Conservation (phyloP, 2,113 vertebrate species). For the Sorex fumeus region DNA sequence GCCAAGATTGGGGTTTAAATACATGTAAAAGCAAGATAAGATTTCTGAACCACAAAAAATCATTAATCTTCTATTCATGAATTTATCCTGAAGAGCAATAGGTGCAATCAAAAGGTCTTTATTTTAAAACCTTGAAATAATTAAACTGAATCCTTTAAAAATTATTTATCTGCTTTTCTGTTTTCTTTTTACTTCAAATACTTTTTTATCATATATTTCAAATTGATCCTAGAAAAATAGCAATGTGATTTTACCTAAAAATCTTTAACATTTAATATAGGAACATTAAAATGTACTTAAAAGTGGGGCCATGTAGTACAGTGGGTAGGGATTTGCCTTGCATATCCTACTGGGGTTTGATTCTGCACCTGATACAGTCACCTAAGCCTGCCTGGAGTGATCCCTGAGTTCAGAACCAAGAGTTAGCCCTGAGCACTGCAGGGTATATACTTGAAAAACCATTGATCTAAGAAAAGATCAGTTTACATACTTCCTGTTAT, state of each 20-base stretch:
- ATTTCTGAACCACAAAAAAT: slow-evolving; percentile 19
- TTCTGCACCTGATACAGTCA: too few relatives aligned
- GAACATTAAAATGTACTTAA: slow-evolving; percentile 2
- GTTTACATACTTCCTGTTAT: neutral
- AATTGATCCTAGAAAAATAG: neutral
- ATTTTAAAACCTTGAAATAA: neutral
- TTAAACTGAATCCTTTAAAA: slow-evolving; percentile 39
- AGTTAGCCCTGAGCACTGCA: too few relatives aligned
- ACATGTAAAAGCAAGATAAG: slow-evolving; percentile 12
- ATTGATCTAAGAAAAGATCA: neutral
- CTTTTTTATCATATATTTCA: neutral
- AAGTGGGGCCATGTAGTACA: neutral
- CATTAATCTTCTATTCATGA: neutral
- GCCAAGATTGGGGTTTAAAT: slow-evolving; percentile 10
- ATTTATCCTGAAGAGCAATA: neutral
- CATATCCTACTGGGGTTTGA: too few relatives aligned
- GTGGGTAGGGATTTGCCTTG: too few relatives aligned
- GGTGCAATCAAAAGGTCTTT: slow-evolving; percentile 7
- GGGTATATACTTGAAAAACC: neutral
- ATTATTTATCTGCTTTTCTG: neutral
- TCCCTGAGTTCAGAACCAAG: too few relatives aligned
- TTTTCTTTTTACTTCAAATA: slow-evolving; percentile 44
- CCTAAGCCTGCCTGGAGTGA: too few relatives aligned
- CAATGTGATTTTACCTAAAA: neutral
- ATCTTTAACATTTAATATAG: neutral